Evolutionary conservation across 2,797 vertebrate genomes (phyloP).

Genomic region (Malurus splendens): DNA sequence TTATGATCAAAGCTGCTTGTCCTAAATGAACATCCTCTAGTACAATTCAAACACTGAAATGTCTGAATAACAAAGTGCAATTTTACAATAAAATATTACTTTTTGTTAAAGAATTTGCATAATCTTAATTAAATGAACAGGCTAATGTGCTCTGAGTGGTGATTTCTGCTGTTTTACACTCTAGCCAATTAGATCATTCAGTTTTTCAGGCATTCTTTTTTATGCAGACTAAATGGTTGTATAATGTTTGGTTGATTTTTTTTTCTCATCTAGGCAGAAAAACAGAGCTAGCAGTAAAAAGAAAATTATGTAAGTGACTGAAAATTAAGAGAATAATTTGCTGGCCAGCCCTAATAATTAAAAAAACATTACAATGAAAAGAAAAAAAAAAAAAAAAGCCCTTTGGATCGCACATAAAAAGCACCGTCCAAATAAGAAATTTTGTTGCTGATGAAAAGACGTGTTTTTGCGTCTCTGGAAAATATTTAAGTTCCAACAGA

Average conservation of each 20-base stretch:
- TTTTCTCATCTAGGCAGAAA: neutral
- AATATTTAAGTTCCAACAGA: neutral
- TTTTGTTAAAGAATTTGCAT: constrained; percentile 19
- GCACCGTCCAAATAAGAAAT: neutral
- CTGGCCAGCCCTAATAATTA: neutral
- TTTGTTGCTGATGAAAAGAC: neutral
- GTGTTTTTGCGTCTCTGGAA: neutral
- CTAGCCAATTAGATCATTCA: constrained; percentile 22
- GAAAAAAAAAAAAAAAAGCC: neutral
- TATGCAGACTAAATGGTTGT: neutral
- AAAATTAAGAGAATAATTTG: neutral
- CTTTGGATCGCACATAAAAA: neutral
- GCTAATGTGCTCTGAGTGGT: neutral
- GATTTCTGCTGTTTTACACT: neutral
- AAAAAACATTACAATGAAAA: neutral
- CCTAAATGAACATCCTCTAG: constrained; percentile 2
- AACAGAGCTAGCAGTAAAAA: neutral
- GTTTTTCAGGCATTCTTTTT: constrained; percentile 11
- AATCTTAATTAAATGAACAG: constrained; percentile 31
- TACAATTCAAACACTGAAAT: constrained; percentile 4
- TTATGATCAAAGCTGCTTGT: constrained; percentile 41
- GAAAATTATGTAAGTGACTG: neutral
- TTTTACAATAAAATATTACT: constrained; percentile 22
- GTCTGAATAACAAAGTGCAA: neutral
- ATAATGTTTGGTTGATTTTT: neutral